These are phyloP conservation scores for Alviniconcha marisindica DNA, from an alignment of 1,140 invertebrate genomes.

Conservation along the genomic window DNA sequence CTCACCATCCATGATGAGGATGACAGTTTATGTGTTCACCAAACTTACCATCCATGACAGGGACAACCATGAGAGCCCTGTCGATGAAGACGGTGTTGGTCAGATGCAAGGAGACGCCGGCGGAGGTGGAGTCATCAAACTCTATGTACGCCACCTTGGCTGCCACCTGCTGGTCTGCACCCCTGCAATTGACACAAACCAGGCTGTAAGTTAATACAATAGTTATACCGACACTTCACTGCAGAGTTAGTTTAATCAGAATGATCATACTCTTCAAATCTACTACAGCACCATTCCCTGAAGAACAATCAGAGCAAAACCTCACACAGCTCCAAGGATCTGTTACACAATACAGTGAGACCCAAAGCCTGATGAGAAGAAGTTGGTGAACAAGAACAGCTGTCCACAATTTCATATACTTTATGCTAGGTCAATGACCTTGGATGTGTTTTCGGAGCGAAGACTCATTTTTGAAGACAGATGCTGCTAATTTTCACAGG, in stretches of 20 bases:
- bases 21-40: too few relatives aligned
- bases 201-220: background rate
- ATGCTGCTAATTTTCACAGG: too few relatives aligned
- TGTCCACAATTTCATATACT: too few relatives aligned
- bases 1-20: too few relatives aligned
- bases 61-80: slow-evolving; percentile 95
- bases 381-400: too few relatives aligned
- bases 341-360: too few relatives aligned
- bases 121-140: slow-evolving; percentile 90
- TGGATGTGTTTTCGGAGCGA: too few relatives aligned
- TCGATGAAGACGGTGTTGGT: slow-evolving; percentile 99
- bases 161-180: slow-evolving; percentile 57
- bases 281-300: background rate
- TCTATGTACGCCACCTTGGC: slow-evolving; percentile 94
- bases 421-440: too few relatives aligned
- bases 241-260: too few relatives aligned
- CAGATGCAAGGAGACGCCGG: slow-evolving; percentile 96
- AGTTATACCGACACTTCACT: background rate
- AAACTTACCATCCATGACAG: slow-evolving; percentile 84
- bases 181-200: slow-evolving; percentile 44
- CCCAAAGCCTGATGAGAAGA: too few relatives aligned
- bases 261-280: background rate
- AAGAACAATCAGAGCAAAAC: background rate
- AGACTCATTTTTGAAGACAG: too few relatives aligned
- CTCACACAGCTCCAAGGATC: too few relatives aligned